phyloP scores from a whole-genome alignment of 1,140 invertebrate genomes.

The Drosophila punjabiensis region DNA sequence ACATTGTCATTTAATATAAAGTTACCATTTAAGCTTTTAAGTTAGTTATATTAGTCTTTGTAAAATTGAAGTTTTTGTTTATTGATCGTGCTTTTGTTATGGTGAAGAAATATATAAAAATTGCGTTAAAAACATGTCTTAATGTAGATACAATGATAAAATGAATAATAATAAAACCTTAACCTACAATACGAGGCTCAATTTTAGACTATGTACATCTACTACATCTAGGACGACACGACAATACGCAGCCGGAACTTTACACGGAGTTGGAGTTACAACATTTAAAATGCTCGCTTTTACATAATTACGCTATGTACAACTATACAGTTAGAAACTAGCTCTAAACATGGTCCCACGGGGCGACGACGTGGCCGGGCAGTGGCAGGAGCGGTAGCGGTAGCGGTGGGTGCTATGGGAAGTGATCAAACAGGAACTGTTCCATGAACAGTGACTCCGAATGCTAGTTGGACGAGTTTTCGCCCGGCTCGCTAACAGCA shows the following conservation, averaged over 20 bases:
- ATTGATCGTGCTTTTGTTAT: slow-evolving; percentile 21
- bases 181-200: slow-evolving; percentile 11
- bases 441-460: slow-evolving; percentile 85
- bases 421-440: slow-evolving; percentile 83
- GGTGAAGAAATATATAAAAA: slow-evolving; percentile 54
- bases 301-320: slow-evolving; percentile 51
- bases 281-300: slow-evolving; percentile 47
- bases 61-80: slow-evolving; percentile 26
- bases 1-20: too few species aligned
- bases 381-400: not conserved
- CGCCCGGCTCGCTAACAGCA: slow-evolving; percentile 86
- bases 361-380: slow-evolving; percentile 16
- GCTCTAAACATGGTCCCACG: slow-evolving; percentile 26
- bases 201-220: slow-evolving; percentile 35
- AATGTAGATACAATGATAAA: slow-evolving; percentile 30
- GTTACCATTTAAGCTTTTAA: not conserved
- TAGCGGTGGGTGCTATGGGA: slow-evolving; percentile 61
- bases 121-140: slow-evolving; percentile 50
- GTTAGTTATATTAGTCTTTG: not conserved
- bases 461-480: slow-evolving; percentile 85
- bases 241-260: slow-evolving; percentile 19
- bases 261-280: slow-evolving; percentile 26
- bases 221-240: slow-evolving; percentile 11
- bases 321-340: slow-evolving; percentile 31
- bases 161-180: slow-evolving; percentile 35